Percentiles rank a stretch among this genome's conserved stretches.
phyloP scores from a whole-genome alignment of 2,888 invertebrate genomes.

The Germaria angustata region DNA sequence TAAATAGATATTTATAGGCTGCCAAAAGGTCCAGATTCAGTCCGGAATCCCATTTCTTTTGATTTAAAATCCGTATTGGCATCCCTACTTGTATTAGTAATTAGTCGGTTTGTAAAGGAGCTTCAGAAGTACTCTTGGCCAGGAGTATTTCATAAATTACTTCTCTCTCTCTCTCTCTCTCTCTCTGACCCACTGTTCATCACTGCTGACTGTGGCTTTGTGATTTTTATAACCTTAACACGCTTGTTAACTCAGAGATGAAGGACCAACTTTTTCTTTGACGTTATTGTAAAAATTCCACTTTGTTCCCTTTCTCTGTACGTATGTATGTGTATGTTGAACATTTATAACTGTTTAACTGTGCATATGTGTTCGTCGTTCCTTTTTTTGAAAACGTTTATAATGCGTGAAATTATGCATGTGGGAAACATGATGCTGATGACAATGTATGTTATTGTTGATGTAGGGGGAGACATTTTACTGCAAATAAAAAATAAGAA shows the following conservation, averaged over 20 bases:
- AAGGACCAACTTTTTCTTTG: constrained; percentile 64
- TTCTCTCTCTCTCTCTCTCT: no score
- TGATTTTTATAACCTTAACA: constrained; percentile 56
- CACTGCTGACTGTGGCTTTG: background rate
- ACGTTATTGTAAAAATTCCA: background rate
- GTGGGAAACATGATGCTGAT: constrained; percentile 60
- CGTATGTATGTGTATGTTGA: background rate
- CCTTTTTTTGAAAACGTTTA: constrained; percentile 50
- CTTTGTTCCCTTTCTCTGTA: background rate
- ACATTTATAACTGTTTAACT: background rate
- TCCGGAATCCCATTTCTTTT: no score
- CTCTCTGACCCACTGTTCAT: background rate
- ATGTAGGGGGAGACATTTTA: constrained; percentile 26
- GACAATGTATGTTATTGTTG: constrained; percentile 17
- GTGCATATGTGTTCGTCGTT: background rate
- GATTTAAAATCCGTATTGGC: no score
- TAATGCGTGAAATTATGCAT: constrained; percentile 68
- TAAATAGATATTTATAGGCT: no score
- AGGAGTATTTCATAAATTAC: no score
- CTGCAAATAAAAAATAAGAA: background rate
- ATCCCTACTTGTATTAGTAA: no score
- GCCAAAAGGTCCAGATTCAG: no score
- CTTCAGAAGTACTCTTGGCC: no score
- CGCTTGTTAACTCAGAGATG: constrained; percentile 60
- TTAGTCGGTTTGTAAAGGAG: no score